Evolutionary conservation across 2,113 vertebrate species (phyloP).

Genomic region (Willisornis vidua): DNA sequence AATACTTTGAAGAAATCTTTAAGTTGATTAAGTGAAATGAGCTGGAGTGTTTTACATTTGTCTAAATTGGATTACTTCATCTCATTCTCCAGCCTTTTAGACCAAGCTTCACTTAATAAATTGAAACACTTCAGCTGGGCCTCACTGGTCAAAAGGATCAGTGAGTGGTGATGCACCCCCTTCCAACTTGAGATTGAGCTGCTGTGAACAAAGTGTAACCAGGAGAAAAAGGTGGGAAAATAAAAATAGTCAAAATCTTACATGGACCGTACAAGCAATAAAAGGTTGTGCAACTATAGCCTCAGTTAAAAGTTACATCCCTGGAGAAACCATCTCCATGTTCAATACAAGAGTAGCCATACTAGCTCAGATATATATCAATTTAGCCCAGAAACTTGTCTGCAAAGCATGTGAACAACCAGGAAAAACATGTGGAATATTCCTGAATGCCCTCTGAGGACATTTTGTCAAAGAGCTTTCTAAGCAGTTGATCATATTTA

Average conservation of each 20-base stretch:
- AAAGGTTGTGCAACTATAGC: not conserved
- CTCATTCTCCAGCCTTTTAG: not conserved
- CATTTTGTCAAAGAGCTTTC: not conserved
- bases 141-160: not conserved
- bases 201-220: not conserved
- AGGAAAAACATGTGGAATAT: accelerated
- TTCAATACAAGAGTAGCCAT: not conserved
- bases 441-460: not conserved
- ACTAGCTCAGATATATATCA: not conserved
- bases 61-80: not conserved
- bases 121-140: not conserved
- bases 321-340: not conserved
- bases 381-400: not conserved
- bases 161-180: not conserved
- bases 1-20: not conserved
- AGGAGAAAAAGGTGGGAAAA: not conserved
- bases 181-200: not conserved
- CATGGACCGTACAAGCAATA: not conserved
- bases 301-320: not conserved
- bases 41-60: not conserved
- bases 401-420: not conserved
- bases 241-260: not conserved
- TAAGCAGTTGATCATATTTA: not conserved
- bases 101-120: not conserved
- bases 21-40: not conserved